Evolutionary conservation across 2,888 invertebrate species (phyloP).

Genomic region (Cephus pygmeus): DNA sequence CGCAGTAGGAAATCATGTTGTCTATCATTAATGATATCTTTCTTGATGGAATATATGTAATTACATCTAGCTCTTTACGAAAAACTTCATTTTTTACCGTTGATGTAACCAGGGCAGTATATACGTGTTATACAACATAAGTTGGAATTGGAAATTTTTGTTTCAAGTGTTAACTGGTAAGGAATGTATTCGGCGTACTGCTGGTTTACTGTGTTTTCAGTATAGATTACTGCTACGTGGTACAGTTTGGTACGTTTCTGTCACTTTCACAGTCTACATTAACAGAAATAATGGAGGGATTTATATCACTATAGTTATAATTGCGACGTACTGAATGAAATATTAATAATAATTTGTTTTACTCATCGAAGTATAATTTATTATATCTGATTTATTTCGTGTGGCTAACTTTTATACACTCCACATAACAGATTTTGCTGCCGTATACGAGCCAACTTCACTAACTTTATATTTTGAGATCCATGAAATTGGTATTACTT

Average conservation of each 20-base stretch:
- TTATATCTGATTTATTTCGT: not conserved
- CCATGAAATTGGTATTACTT: not conserved
- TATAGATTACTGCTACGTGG: not conserved
- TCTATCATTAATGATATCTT: not conserved
- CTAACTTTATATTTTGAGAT: not conserved
- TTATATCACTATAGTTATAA: not conserved
- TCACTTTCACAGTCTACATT: not conserved
- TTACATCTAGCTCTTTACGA: not conserved
- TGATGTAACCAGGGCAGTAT: not conserved
- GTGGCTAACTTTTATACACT: not conserved
- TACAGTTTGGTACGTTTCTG: not conserved
- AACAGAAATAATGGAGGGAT: not conserved
- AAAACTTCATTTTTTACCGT: not conserved
- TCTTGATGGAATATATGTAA: not conserved
- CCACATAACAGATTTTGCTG: too few relatives aligned
- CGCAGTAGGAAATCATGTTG: not conserved
- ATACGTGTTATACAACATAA: not conserved
- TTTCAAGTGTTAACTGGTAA: not conserved
- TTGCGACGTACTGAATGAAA: not conserved
- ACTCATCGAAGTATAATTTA: not conserved
- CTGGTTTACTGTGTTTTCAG: not conserved
- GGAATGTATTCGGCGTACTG: not conserved
- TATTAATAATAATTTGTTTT: not conserved
- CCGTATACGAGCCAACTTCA: not conserved
- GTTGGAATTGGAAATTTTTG: not conserved